These are phyloP conservation scores for Penaeus monodon DNA, from an alignment of 2,888 invertebrate species.

Conservation along the genomic window DNA sequence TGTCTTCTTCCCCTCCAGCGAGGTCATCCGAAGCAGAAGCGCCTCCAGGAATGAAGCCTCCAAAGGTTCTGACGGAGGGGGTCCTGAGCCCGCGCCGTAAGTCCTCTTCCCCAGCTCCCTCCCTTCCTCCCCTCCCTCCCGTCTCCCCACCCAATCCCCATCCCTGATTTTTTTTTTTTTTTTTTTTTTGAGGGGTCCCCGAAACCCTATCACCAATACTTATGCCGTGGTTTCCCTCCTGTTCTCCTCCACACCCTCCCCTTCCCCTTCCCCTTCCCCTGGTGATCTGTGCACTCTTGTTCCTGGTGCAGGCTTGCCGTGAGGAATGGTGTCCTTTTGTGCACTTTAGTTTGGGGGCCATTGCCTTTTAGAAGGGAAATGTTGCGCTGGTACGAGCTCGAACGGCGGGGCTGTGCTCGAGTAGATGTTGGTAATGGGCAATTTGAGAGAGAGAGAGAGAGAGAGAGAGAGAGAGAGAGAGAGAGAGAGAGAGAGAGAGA, in stretches of 20 bases:
- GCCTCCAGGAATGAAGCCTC: conserved; percentile 17
- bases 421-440: not conserved
- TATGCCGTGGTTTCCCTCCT: not conserved
- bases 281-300: not conserved
- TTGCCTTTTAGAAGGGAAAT: not conserved
- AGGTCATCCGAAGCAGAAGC: conserved; percentile 45
- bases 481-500: too few relatives aligned
- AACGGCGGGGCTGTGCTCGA: too few relatives aligned
- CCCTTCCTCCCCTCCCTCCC: conserved; percentile 23
- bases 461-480: too few relatives aligned
- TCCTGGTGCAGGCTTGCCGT: not conserved
- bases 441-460: too few relatives aligned
- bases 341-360: not conserved
- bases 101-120: not conserved
- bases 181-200: not conserved
- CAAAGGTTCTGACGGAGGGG: conserved; percentile 20
- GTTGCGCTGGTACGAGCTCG: too few relatives aligned
- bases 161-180: too few relatives aligned
- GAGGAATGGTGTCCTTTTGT: not conserved
- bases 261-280: not conserved
- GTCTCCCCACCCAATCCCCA: not conserved
- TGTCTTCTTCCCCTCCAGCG: conserved; percentile 43
- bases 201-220: conserved; percentile 1
- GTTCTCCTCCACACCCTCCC: not conserved
- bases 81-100: conserved; percentile 16